Evolutionary conservation across 2,797 vertebrate genomes (phyloP), one percentile per base, ranked within the genome.

Genomic region (Tapirus indicus): DNA sequence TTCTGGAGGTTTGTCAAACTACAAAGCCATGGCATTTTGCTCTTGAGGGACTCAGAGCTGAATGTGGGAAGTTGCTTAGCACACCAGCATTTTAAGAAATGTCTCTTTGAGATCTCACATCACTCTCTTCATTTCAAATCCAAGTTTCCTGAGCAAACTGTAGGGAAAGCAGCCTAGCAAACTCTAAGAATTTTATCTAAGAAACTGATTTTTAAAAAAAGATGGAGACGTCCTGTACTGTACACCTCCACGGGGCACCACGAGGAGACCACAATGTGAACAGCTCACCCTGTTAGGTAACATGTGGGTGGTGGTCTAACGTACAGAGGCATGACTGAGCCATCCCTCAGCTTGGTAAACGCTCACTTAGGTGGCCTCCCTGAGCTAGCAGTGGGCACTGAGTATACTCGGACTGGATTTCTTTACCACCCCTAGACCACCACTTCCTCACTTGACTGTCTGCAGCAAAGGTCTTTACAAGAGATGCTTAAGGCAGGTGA

Each of bases 301-400:
- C 0, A 9, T 7, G 74, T 18, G 38, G 47, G 74, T 6, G 5
- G 1, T 1, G 62, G 41, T 16, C 47, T 79, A 2, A 47, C 0
- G 17, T 0, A n/a, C 60, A 32, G n/a, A 47, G 6, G n/a, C 29
- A 20, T 52, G 69, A 41, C n/a, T 0, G 1, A 16, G 62, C 56
- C n/a, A 6, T 2, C 62, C 27, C 47, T 62, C 1, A 9, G 64
- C 27, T 23, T 29, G 38, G 17, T 14, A 9, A 60, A 35, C 5
- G 6, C 54, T 74, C 72, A 0, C 32, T 12, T 1, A n/a, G 16
- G 68, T 2, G 68, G 44, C 35, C 66, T 56, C 32, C 64, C 25
- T 9, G 66, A n/a, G n/a, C 20, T 2, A 56, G 25, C 23, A 6
- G 32, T 1, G 56, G 69, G 56, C 32, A 11, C 74, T 7, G 25